Percentiles rank a stretch among this genome's conserved stretches.
These are phyloP conservation scores for Strigamia crassipes DNA, from an alignment of 2,888 invertebrate genomes.

Conservation along the genomic window DNA sequence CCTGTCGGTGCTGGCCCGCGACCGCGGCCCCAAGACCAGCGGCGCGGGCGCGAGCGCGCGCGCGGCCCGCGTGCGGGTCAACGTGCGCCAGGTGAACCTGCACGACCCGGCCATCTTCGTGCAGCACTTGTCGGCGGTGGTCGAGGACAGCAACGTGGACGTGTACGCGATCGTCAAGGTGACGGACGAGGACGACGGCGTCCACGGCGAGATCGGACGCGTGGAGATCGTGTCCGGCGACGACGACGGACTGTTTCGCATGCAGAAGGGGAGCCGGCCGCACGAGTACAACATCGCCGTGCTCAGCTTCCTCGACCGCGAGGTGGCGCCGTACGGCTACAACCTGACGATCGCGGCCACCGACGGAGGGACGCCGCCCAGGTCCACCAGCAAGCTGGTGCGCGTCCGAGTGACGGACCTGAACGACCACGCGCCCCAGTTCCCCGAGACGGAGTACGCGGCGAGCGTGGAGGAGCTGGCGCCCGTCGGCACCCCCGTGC, in stretches of 20 bases:
- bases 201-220: conserved; percentile 79
- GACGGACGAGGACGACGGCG: conserved; percentile 79
- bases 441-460: conserved; percentile 83
- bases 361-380: conserved; percentile 80
- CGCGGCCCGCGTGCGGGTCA: conserved; percentile 62
- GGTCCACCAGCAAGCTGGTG: conserved; percentile 77
- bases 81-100: conserved; percentile 74
- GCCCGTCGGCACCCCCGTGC: conserved; percentile 84
- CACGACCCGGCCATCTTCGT: conserved; percentile 83
- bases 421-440: conserved; percentile 85
- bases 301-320: conserved; percentile 76
- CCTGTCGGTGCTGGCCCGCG: conserved; percentile 80
- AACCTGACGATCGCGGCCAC: conserved; percentile 83
- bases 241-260: conserved; percentile 84
- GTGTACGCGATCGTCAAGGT: conserved; percentile 89
- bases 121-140: conserved; percentile 76
- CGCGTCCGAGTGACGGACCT: conserved; percentile 79
- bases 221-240: conserved; percentile 88
- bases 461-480: conserved; percentile 85
- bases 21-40: conserved; percentile 73
- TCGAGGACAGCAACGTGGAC: conserved; percentile 77
- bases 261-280: conserved; percentile 64
- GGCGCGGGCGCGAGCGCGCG: conserved; percentile 36
- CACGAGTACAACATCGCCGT: conserved; percentile 72
- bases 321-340: conserved; percentile 77